Conservation (phyloP, 2,888 invertebrate genomes). For the Chaitophorus viminalis region DNA sequence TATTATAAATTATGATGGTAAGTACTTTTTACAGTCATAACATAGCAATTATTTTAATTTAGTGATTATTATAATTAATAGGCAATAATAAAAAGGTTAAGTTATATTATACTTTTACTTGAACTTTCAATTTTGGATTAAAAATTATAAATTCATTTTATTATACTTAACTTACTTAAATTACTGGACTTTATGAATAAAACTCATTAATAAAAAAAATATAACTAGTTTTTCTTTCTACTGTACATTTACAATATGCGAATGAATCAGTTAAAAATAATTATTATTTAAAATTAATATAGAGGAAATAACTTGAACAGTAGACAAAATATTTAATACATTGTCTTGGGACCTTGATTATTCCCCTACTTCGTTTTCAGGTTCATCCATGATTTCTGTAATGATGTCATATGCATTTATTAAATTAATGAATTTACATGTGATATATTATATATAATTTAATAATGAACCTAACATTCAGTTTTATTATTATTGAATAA, state of each 20-base stretch:
- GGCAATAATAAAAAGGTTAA: neutral
- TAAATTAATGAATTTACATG: constrained; percentile 2
- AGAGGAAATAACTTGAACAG: constrained; percentile 11
- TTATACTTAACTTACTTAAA: no score
- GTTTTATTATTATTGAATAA: no score
- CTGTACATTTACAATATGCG: neutral
- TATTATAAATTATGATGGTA: constrained; percentile 55
- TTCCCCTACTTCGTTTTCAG: constrained; percentile 15
- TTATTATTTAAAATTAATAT: constrained; percentile 8
- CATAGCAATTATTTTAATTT: neutral
- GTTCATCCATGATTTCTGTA: constrained; percentile 29
- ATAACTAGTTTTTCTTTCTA: neutral
- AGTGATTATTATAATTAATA: neutral
- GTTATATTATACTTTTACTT: neutral
- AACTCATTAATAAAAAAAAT: no score
- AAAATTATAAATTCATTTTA: no score
- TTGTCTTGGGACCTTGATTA: constrained; percentile 50
- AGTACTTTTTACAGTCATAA: neutral
- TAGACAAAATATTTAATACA: constrained; percentile 25
- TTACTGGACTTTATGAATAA: no score
- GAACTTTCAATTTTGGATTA: no score
- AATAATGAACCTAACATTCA: no score
- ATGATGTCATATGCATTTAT: constrained; percentile 49
- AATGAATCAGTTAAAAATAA: neutral
- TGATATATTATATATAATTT: neutral